Evolutionary conservation across 2,888 invertebrate genomes (phyloP).

Genomic region (Parnassius apollo): DNA sequence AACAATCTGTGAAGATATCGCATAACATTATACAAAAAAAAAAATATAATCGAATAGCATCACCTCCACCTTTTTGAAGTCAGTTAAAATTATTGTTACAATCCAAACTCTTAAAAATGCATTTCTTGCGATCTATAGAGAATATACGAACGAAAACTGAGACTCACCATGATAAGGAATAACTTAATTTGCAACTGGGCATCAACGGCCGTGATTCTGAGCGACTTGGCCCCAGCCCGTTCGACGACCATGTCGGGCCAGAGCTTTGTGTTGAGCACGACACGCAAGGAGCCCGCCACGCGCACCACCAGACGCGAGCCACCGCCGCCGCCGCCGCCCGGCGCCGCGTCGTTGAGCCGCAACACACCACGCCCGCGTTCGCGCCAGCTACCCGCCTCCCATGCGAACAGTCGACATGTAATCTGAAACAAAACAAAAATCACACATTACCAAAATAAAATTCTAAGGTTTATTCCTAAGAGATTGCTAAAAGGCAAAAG

Average conservation of each 20-base stretch:
- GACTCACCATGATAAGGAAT: slow-evolving; percentile 88
- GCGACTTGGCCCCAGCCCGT: slow-evolving; percentile 91
- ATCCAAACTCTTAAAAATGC: no score
- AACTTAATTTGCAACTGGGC: slow-evolving; percentile 91
- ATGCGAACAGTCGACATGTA: slow-evolving; percentile 93
- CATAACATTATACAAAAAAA: no score
- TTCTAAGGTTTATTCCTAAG: no score
- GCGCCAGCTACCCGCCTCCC: slow-evolving; percentile 92
- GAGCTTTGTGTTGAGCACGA: slow-evolving; percentile 95
- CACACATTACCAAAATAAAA: no score
- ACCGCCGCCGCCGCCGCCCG: slow-evolving; percentile 39
- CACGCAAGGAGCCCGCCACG: slow-evolving; percentile 92
- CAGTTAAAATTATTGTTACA: no score
- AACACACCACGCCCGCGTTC: slow-evolving; percentile 95
- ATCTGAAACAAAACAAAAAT: slow-evolving; percentile 69
- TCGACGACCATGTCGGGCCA: slow-evolving; percentile 97
- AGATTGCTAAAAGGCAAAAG: no score
- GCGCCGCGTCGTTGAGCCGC: slow-evolving; percentile 89
- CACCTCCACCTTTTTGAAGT: no score
- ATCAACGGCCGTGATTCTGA: slow-evolving; percentile 93
- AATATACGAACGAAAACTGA: background rate
- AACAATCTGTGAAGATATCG: no score
- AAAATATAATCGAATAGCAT: no score
- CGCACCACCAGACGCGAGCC: slow-evolving; percentile 92
- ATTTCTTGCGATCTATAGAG: no score